Percentiles rank a stretch among this genome's conserved stretches.
Conservation (phyloP, 2,797 vertebrate species). For the Mycteria americana region DNA sequence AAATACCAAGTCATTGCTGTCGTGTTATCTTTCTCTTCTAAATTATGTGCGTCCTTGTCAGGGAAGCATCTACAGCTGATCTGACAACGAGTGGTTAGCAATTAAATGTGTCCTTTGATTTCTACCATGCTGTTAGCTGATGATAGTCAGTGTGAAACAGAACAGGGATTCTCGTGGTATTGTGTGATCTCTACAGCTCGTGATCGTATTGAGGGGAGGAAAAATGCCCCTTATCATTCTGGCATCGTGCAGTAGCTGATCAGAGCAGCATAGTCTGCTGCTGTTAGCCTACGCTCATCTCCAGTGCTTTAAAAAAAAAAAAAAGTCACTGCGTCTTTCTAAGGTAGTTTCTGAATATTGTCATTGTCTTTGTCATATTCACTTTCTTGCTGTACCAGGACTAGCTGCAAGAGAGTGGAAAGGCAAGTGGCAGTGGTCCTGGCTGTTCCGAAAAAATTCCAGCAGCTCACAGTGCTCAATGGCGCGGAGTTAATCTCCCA, state of each 20-base stretch:
- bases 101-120: slow-evolving; percentile 27
- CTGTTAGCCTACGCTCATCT: not conserved
- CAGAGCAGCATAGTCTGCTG: not conserved
- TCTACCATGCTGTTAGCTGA: not conserved
- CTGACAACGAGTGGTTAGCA: not conserved
- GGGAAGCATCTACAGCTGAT: not conserved
- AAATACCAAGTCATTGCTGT: not conserved
- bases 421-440: not conserved
- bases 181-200: not conserved
- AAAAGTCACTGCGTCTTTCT: not conserved
- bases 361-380: not conserved
- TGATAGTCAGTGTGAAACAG: not conserved
- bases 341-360: not conserved
- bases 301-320: not conserved
- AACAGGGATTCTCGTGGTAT: not conserved
- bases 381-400: not conserved
- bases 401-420: not conserved
- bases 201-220: not conserved
- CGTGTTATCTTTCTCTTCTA: not conserved
- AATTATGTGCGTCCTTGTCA: not conserved
- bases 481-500: not conserved
- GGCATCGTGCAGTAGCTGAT: not conserved
- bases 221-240: not conserved
- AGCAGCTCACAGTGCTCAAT: not conserved
- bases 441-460: not conserved